A percentile compares a stretch with the other conserved stretches of the same genome.
Conservation (phyloP, 2,113 vertebrate genomes). For the Burhinus oedicnemus region DNA sequence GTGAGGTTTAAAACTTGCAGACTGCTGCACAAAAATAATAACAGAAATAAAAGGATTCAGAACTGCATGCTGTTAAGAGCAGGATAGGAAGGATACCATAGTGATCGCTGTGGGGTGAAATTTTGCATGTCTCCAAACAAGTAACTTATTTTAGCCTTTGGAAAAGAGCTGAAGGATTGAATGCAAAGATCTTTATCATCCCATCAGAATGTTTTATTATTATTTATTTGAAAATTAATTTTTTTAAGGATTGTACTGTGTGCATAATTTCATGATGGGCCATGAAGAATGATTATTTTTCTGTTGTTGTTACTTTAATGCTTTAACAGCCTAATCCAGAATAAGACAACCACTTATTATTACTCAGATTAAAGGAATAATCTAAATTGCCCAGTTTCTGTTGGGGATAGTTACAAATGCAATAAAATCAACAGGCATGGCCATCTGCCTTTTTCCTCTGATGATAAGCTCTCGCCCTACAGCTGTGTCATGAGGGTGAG, state of each 20-base stretch:
- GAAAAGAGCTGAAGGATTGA: not conserved
- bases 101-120: rapidly evolving
- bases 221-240: not conserved
- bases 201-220: not conserved
- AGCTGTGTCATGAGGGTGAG: not conserved
- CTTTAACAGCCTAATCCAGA: not conserved
- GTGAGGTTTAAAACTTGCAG: not conserved
- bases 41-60: not conserved
- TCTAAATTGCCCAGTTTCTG: not conserved
- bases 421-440: not conserved
- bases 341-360: not conserved
- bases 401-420: not conserved
- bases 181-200: not conserved
- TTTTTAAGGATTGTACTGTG: not conserved
- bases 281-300: not conserved
- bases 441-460: not conserved
- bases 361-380: not conserved
- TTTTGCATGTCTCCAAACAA: not conserved
- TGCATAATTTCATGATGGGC: not conserved
- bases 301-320: not conserved
- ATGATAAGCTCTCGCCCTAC: not conserved
- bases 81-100: not conserved
- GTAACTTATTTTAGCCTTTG: not conserved
- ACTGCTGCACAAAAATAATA: not conserved
- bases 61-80: not conserved